Evolutionary conservation across 2,797 vertebrate species (phyloP), one percentile per base, ranked within the genome.

Genomic region (Buphagus erythrorhynchus): DNA sequence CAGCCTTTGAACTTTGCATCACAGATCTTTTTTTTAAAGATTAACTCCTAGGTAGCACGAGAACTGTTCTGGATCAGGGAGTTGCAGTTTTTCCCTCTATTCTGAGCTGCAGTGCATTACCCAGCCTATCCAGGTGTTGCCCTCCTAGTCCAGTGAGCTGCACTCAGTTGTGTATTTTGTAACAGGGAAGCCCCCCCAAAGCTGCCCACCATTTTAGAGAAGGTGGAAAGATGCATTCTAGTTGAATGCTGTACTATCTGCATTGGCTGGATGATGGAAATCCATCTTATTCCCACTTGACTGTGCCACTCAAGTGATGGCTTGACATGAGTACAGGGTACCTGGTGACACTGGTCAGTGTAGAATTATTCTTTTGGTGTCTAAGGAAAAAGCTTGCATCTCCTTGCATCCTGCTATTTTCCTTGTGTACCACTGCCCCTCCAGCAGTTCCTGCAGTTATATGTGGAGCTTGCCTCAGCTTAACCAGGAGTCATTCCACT

Each of bases 51-150:
- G 17, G 36, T 6, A 54, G 33, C 24, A 43, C 1, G 8, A 35
- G 52, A 43, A 16, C 22, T 51, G 12, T 26, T 69, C 5, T 3
- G 14, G 54, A 33, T 28, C 46, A 16, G 4, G 26, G 48, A 73
- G 43, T 2, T 77, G 65, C 62, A 24, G 8, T 55, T 46, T 21
- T 17, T 0, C 45, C 18, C 40, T 33, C 0, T 21, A 4, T 42
- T 72, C 36, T 68, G 49, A 63, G n/a, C 10, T 43, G 24, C 55
- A 57, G 49, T 31, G 38, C 31, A 19, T 33, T 57, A 31, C 26
- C 25, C 45, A 1, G 31, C 57, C 22, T 20, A 0, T 8, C 36
- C 20, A 29, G 28, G 11, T 19, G 2, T 16, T 86, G 43, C 17
- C 8, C 8, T 48, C 17, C 17, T 13, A 17, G 10, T 61, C 42